Conservation (phyloP, 2,888 invertebrate genomes). For the Tiliacea aurago region DNA sequence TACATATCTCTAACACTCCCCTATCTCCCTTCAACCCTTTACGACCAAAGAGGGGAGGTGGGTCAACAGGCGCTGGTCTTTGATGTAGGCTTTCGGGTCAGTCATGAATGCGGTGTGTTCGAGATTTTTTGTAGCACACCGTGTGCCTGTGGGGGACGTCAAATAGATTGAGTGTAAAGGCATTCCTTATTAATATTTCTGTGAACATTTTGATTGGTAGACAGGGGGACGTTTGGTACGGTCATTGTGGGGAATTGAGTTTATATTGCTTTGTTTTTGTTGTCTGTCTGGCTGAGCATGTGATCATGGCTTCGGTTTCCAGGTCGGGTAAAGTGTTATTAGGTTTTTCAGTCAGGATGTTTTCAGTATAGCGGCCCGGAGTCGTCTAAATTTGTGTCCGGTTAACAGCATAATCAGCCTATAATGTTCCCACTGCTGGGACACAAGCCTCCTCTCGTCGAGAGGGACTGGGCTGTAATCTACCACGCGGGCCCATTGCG, state of each 20-base stretch:
- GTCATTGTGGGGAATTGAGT: constrained; percentile 18
- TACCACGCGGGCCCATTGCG: too few relatives aligned
- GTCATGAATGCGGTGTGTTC: constrained; percentile 71
- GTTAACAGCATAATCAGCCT: too few relatives aligned
- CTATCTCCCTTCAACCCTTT: constrained; percentile 42
- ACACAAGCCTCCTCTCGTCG: too few relatives aligned
- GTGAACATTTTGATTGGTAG: constrained; percentile 26
- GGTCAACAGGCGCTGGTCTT: constrained; percentile 68
- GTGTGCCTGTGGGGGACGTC: constrained; percentile 69
- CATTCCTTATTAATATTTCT: constrained; percentile 36
- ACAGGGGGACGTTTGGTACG: constrained; percentile 1
- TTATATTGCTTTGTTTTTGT: constrained; percentile 23
- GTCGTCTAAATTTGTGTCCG: too few relatives aligned
- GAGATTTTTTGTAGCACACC: constrained; percentile 71
- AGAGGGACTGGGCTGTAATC: too few relatives aligned
- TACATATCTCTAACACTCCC: constrained; percentile 55
- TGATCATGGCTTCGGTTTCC: not conserved
- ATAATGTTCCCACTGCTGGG: too few relatives aligned
- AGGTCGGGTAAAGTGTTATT: not conserved
- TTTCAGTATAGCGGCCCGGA: not conserved
- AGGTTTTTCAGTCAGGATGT: not conserved
- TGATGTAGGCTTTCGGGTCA: constrained; percentile 80
- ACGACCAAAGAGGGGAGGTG: constrained; percentile 43
- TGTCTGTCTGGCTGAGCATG: not conserved
- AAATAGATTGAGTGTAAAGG: constrained; percentile 68